A percentile compares a stretch with the other conserved stretches of the same genome.
Conservation (phyloP, 2,888 invertebrate genomes). For the Zonitis immaculata region DNA sequence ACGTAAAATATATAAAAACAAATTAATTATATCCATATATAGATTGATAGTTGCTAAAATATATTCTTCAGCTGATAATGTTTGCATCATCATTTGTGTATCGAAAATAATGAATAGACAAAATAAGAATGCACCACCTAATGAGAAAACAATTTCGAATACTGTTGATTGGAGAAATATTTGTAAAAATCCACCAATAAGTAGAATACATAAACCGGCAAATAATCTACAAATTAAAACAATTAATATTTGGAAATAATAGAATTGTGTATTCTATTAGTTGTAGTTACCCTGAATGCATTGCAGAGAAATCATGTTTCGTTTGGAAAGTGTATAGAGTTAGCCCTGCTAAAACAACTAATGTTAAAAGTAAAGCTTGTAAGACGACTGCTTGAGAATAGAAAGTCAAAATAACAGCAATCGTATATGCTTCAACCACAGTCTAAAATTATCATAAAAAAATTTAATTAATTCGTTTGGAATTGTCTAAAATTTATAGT, state of each 20-base stretch:
- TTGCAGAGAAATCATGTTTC: conserved; percentile 75
- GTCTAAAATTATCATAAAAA: conserved; percentile 57
- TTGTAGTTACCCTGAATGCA: conserved; percentile 74
- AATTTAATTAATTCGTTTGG: not conserved
- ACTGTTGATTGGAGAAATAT: conserved; percentile 67
- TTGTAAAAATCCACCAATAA: conserved; percentile 70
- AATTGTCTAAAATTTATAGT: not conserved
- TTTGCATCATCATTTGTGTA: conserved; percentile 78
- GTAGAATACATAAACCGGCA: conserved; percentile 61
- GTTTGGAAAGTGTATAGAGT: conserved; percentile 83
- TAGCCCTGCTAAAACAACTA: conserved; percentile 67
- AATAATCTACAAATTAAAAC: conserved; percentile 54
- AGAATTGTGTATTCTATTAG: no score
- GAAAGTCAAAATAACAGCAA: conserved; percentile 74
- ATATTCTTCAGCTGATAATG: conserved; percentile 80
- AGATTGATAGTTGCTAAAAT: conserved; percentile 77
- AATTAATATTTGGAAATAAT: not conserved
- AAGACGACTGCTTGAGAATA: conserved; percentile 72
- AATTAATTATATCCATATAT: conserved; percentile 82
- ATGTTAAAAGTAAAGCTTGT: conserved; percentile 72
- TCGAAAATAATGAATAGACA: conserved; percentile 80
- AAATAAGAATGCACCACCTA: conserved; percentile 72
- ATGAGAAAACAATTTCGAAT: conserved; percentile 65
- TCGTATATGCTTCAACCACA: conserved; percentile 68
- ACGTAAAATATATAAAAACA: conserved; percentile 75